phyloP scores from a whole-genome alignment of 2,888 invertebrate species.

The Auanema freiburgensis region DNA sequence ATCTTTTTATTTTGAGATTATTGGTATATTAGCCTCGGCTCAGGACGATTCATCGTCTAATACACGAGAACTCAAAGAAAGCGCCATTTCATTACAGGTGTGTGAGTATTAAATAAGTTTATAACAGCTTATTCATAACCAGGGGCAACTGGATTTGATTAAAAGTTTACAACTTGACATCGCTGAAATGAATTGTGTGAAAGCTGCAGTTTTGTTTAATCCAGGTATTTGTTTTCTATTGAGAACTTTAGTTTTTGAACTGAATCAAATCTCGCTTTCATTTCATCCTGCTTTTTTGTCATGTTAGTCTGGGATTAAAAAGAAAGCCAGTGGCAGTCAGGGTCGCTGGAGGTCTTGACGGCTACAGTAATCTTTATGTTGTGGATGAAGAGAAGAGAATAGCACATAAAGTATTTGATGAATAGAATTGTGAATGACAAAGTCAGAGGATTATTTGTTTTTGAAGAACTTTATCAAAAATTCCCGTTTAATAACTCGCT shows the following conservation, averaged over 20 bases:
- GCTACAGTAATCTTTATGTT: too few relatives aligned
- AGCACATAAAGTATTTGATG: too few relatives aligned
- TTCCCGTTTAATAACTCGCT: too few relatives aligned
- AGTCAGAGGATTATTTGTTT: too few relatives aligned
- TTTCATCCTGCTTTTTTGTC: not conserved
- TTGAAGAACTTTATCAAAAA: too few relatives aligned
- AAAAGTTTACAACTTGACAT: slow-evolving; percentile 28
- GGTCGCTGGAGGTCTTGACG: too few relatives aligned
- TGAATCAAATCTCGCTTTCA: not conserved
- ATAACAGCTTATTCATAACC: not conserved
- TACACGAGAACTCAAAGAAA: slow-evolving; percentile 6
- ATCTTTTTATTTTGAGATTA: not conserved
- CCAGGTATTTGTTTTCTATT: slow-evolving; percentile 10
- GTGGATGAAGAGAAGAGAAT: too few relatives aligned
- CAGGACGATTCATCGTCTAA: slow-evolving; percentile 3
- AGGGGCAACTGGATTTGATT: slow-evolving; percentile 29
- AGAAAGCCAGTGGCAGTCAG: too few relatives aligned
- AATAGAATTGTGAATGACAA: too few relatives aligned
- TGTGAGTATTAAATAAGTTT: not conserved
- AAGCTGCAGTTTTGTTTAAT: slow-evolving; percentile 21
- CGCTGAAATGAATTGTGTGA: slow-evolving; percentile 32
- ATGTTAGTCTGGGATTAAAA: too few relatives aligned
- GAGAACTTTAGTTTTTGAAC: too few relatives aligned
- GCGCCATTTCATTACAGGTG: slow-evolving; percentile 11
- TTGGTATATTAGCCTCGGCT: too few relatives aligned